These are phyloP conservation scores for Melanogrammus aeglefinus DNA, from an alignment of 2,797 vertebrate genomes.

Conservation along the genomic window DNA sequence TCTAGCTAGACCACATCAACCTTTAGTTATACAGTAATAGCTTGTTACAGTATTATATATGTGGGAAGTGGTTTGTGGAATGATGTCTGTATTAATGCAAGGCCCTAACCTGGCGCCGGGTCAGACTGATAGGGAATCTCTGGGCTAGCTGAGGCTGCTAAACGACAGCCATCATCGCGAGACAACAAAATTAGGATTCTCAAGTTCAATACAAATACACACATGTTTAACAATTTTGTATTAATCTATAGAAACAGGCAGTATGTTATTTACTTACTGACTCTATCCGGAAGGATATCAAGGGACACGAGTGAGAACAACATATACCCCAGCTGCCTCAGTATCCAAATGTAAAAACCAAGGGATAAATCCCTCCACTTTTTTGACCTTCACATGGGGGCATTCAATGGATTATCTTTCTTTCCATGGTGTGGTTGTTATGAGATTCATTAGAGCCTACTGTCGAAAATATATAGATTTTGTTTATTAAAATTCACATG, in stretches of 20 bases:
- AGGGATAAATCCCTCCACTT: neutral
- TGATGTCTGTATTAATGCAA: too few species aligned
- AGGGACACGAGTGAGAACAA: neutral
- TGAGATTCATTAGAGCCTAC: neutral
- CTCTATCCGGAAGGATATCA: neutral
- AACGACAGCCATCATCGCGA: too few species aligned
- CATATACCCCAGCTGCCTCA: neutral
- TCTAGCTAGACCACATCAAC: neutral
- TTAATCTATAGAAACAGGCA: neutral
- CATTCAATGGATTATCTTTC: too few species aligned
- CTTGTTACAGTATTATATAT: too few species aligned
- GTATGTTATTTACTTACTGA: neutral
- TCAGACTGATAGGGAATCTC: too few species aligned
- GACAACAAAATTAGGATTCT: neutral
- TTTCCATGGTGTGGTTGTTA: neutral
- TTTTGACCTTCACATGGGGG: too few species aligned
- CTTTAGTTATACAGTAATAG: neutral
- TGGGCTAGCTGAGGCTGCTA: too few species aligned
- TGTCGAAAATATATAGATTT: neutral
- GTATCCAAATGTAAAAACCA: neutral
- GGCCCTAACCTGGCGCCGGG: too few species aligned
- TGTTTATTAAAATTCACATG: neutral
- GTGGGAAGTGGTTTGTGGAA: too few species aligned
- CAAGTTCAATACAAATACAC: neutral
- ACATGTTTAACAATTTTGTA: neutral